These are phyloP conservation scores for Alouatta palliata DNA, from an alignment of 2,113 vertebrate genomes.

Conservation along the genomic window DNA sequence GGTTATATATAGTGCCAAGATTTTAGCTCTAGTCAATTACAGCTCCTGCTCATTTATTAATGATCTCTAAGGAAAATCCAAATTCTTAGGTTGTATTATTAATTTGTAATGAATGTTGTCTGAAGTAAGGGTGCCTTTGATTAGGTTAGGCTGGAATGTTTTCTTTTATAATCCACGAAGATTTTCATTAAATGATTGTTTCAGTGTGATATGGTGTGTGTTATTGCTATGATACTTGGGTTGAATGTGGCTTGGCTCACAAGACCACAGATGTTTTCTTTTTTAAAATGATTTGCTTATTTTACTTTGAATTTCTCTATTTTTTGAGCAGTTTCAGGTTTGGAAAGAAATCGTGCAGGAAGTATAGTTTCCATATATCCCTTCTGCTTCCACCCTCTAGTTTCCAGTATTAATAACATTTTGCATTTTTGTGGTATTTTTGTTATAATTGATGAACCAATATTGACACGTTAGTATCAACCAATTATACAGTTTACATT, in stretches of 20 bases:
- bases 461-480: too few species aligned
- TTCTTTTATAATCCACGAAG: neutral
- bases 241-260: neutral
- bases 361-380: too few species aligned
- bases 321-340: too few species aligned
- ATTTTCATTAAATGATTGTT: neutral
- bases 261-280: neutral
- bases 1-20: neutral
- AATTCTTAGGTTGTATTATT: neutral
- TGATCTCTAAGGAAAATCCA: neutral
- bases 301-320: too few species aligned
- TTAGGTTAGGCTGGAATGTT: neutral
- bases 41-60: neutral
- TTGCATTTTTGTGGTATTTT: too few species aligned
- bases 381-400: too few species aligned
- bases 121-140: neutral
- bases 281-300: too few species aligned
- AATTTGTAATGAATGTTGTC: neutral
- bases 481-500: too few species aligned
- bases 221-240: neutral
- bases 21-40: neutral
- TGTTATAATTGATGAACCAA: too few species aligned
- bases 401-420: too few species aligned
- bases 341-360: too few species aligned
- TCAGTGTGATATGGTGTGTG: neutral